Percentiles rank a stretch among this genome's conserved stretches.
phyloP scores from a whole-genome alignment of 2,113 vertebrate species.

The Cebus imitator region DNA sequence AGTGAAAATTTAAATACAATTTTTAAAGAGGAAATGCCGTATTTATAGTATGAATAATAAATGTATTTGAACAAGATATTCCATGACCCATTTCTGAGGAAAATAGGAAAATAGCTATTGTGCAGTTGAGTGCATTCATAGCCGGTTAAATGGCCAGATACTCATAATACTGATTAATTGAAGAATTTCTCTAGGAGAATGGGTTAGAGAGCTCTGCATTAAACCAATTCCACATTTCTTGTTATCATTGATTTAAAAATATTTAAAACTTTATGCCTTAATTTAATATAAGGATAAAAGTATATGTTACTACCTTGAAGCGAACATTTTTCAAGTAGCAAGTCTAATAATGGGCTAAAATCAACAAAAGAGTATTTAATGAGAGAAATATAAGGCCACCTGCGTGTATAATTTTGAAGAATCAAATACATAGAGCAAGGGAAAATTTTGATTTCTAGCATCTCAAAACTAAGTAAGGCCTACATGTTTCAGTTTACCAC shows the following conservation, averaged over 20 bases:
- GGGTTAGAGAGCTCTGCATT: background rate
- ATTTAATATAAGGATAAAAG: background rate
- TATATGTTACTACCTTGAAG: background rate
- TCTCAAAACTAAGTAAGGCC: background rate
- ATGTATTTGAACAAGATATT: background rate
- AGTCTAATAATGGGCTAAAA: background rate
- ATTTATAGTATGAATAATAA: background rate
- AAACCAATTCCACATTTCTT: background rate
- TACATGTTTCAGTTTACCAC: background rate
- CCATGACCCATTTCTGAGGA: background rate
- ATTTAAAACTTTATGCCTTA: background rate
- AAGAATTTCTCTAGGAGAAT: background rate
- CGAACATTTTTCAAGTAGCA: background rate
- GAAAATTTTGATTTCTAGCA: background rate
- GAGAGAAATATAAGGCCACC: background rate
- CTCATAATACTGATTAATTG: background rate
- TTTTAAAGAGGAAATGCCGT: background rate
- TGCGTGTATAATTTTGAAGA: background rate
- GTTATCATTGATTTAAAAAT: background rate
- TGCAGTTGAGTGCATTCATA: background rate
- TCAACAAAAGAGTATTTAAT: background rate
- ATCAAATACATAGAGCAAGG: background rate
- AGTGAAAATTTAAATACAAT: background rate
- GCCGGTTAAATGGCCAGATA: background rate
- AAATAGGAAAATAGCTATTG: conserved; percentile 2